Conservation (phyloP, 2,888 invertebrate species). For the Resseliella maxima region DNA sequence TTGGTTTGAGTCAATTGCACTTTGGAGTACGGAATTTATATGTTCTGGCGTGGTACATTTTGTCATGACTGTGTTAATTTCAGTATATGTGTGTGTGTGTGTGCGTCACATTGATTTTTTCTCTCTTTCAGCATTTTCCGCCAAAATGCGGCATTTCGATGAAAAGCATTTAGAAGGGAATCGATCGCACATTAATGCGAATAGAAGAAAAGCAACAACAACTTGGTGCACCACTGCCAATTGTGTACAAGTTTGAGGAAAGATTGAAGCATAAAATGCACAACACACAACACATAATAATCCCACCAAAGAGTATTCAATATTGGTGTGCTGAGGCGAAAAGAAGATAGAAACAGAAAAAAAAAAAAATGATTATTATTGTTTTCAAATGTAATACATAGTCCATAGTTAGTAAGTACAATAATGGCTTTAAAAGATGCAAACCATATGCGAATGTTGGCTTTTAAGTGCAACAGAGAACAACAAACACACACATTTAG, state of each 20-base stretch:
- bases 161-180: constrained; percentile 34
- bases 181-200: constrained; percentile 11
- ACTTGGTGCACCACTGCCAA: not conserved
- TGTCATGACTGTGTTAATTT: not conserved
- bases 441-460: not conserved
- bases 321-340: no score
- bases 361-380: constrained; percentile 35
- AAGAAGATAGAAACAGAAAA: not conserved
- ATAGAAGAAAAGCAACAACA: not conserved
- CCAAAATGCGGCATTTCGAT: constrained; percentile 38
- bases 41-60: constrained; percentile 29
- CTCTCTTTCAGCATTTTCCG: constrained; percentile 17
- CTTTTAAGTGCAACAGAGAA: not conserved
- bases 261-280: not conserved
- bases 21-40: constrained; percentile 43
- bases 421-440: constrained; percentile 10
- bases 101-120: not conserved
- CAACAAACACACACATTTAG: no score
- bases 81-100: not conserved
- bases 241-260: constrained; percentile 34
- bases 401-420: constrained; percentile 5
- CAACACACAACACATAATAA: constrained; percentile 44
- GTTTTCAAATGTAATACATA: constrained; percentile 51
- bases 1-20: constrained; percentile 54
- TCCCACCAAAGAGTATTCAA: constrained; percentile 36